Conservation (phyloP, 2,888 invertebrate genomes). For the Heliconius sara region DNA sequence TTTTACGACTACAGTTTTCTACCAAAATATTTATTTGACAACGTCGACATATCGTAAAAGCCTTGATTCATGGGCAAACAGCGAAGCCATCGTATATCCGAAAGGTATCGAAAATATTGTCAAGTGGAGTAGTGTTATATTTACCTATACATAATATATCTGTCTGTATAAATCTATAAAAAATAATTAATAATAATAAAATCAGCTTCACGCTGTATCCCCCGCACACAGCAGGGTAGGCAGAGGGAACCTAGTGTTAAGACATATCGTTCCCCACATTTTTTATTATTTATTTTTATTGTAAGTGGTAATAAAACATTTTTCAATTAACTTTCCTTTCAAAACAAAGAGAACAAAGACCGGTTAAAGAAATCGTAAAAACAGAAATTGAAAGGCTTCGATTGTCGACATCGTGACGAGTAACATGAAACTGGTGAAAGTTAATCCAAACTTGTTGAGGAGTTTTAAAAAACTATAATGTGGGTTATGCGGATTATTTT, state of each 20-base stretch:
- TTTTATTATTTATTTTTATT: no score
- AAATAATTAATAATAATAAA: not conserved
- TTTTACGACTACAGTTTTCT: constrained; percentile 10
- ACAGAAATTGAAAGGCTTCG: constrained; percentile 41
- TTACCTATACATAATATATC: no score
- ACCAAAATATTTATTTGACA: constrained; percentile 9
- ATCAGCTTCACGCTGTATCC: no score
- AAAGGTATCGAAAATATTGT: constrained; percentile 26
- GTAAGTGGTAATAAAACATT: not conserved
- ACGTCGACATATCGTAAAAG: constrained; percentile 10
- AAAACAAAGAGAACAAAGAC: constrained; percentile 2
- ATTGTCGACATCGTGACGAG: constrained; percentile 32
- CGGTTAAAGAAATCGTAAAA: constrained; percentile 29
- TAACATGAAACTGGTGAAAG: constrained; percentile 23
- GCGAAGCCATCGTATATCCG: constrained; percentile 31
- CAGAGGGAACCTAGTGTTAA: no score
- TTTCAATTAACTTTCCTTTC: constrained; percentile 5
- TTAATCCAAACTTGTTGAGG: constrained; percentile 24
- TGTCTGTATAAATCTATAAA: not conserved
- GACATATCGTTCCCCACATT: no score
- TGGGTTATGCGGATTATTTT: constrained; percentile 2
- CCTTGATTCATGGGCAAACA: constrained; percentile 20
- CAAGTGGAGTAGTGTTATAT: not conserved
- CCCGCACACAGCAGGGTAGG: no score
- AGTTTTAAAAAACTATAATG: not conserved